Evolutionary conservation across 2,113 vertebrate species (phyloP).

Genomic region (Pituophis catenifer): DNA sequence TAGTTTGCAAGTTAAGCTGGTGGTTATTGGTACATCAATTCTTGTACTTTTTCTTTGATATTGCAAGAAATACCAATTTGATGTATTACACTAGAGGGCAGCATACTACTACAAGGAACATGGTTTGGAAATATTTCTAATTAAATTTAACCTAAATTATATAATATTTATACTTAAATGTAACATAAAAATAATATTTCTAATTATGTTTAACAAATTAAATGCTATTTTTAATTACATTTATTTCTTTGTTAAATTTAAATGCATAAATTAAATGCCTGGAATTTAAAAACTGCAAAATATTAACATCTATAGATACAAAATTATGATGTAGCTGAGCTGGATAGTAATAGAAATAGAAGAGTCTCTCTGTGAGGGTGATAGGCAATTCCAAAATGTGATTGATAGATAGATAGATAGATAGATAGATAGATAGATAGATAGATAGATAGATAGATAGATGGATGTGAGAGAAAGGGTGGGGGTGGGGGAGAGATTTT

Average conservation of each 20-base stretch:
- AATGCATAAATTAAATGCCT: background rate
- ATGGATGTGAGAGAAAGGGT: no score
- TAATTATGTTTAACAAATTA: background rate
- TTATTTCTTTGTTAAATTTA: background rate
- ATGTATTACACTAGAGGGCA: constrained; percentile 66
- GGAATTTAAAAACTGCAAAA: background rate
- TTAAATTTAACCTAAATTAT: background rate
- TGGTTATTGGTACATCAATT: background rate
- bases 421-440: background rate
- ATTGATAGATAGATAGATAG: background rate
- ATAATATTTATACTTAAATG: background rate
- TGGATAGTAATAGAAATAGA: background rate
- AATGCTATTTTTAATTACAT: background rate
- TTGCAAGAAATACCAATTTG: background rate
- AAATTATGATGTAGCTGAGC: background rate
- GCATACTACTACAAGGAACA: constrained; percentile 45
- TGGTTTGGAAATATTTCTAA: background rate
- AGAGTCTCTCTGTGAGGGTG: background rate
- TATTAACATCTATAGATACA: background rate
- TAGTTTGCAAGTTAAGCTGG: background rate
- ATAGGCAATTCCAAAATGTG: background rate
- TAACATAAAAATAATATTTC: background rate
- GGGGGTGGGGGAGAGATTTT: background rate
- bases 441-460: no score
- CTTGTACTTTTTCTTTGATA: background rate